Evolutionary conservation across 53 echinoderm and acorn worm species (phyloP).

Genomic region (Holothuria leucospilota): DNA sequence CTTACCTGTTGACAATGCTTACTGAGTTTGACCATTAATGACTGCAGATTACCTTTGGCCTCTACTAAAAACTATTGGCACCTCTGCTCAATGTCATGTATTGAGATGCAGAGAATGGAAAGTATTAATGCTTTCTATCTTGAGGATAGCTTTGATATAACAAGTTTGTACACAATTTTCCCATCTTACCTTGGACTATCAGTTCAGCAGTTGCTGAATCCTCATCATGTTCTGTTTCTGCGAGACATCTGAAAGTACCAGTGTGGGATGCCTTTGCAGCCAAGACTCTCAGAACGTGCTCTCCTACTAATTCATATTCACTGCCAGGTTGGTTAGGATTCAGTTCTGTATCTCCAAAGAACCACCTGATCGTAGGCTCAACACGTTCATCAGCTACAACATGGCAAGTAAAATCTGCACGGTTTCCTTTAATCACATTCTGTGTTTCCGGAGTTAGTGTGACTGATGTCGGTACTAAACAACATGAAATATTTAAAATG

Average conservation of each 20-base stretch:
- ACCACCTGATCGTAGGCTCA: background rate
- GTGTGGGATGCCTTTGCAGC: slow-evolving; percentile 12
- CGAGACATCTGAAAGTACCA: slow-evolving; percentile 12
- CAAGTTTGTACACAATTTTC: too few species aligned
- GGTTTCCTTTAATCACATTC: background rate
- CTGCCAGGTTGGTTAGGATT: background rate
- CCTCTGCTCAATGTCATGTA: too few species aligned
- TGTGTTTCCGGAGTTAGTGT: background rate
- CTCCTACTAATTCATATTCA: background rate
- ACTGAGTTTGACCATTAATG: too few species aligned
- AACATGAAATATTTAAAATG: background rate
- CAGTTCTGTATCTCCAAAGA: background rate
- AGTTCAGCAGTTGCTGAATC: background rate
- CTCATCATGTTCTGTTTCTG: background rate
- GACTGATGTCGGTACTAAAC: slow-evolving; percentile 1
- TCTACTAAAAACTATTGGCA: too few species aligned
- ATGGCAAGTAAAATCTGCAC: background rate
- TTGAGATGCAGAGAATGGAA: too few species aligned
- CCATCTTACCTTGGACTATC: slow-evolving; percentile 20
- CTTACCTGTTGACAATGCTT: too few species aligned
- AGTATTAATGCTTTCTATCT: too few species aligned
- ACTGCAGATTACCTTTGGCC: too few species aligned
- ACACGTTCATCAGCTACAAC: background rate
- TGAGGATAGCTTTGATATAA: too few species aligned
- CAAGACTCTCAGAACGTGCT: background rate